phyloP scores from a whole-genome alignment of 2,113 vertebrate genomes.

The Microcebus murinus region DNA sequence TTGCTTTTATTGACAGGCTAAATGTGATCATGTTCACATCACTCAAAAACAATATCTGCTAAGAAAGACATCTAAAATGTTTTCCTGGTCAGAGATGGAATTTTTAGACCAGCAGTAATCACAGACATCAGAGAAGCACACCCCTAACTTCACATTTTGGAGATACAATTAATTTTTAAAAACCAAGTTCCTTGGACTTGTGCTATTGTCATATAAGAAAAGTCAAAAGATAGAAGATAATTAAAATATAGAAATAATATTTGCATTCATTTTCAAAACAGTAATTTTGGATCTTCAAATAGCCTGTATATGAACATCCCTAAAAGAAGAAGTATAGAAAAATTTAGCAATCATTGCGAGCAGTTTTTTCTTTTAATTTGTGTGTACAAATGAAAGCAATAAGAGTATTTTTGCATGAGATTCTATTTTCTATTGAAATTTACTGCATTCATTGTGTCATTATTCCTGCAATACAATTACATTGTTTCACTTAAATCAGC shows the following conservation, averaged over 20 bases:
- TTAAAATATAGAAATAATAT: background rate
- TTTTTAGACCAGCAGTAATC: background rate
- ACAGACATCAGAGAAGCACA: background rate
- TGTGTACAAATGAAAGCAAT: background rate
- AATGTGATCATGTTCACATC: constrained; percentile 41
- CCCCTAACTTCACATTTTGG: background rate
- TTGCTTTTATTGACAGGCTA: constrained; percentile 56
- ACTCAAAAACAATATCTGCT: background rate
- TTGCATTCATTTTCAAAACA: background rate
- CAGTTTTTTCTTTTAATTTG: background rate
- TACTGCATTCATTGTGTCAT: background rate
- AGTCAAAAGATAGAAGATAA: background rate
- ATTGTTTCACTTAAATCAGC: background rate
- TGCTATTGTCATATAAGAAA: background rate
- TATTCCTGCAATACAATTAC: background rate
- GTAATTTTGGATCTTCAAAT: background rate
- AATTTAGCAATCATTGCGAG: background rate
- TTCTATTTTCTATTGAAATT: background rate
- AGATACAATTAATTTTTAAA: background rate
- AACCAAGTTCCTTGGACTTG: background rate
- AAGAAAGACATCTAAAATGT: background rate
- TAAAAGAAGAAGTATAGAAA: background rate
- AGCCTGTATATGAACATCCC: rapidly evolving
- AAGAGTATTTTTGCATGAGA: background rate
- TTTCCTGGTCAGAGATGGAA: background rate